These are phyloP conservation scores for Drosophila bocqueti DNA, from an alignment of 1,140 invertebrate species.

Conservation along the genomic window DNA sequence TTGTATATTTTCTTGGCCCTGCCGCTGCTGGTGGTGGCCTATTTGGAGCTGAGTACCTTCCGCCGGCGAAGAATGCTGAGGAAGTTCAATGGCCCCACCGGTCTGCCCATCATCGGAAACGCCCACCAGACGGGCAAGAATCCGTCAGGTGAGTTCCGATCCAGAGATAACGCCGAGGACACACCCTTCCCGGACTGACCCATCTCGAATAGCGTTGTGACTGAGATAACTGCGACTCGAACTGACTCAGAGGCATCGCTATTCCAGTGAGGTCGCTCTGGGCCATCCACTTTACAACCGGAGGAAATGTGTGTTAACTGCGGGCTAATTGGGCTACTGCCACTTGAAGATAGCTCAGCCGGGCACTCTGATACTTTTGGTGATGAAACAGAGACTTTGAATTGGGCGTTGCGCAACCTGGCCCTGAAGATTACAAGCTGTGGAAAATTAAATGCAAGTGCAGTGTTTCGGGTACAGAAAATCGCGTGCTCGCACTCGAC, in stretches of 20 bases:
- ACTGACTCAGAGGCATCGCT: conserved; percentile 54
- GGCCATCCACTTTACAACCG: conserved; percentile 19
- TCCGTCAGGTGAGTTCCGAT: conserved; percentile 59
- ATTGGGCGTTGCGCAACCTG: not conserved
- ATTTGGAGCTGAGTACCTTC: conserved; percentile 55
- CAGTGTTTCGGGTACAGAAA: not conserved
- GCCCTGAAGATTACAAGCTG: not conserved
- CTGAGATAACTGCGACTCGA: conserved; percentile 45
- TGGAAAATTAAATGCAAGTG: not conserved
- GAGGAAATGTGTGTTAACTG: conserved; percentile 1
- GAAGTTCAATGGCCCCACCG: conserved; percentile 57
- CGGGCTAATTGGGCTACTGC: conserved; percentile 11
- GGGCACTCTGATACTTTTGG: not conserved
- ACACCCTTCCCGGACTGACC: conserved; percentile 18
- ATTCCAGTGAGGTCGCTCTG: conserved; percentile 57
- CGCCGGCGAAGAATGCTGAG: conserved; percentile 43
- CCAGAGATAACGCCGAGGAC: not conserved
- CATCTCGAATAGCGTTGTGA: conserved; percentile 75
- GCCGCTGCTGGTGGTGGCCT: conserved; percentile 50
- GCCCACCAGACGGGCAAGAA: conserved; percentile 71
- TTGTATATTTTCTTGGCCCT: conserved; percentile 55
- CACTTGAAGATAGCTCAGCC: not conserved
- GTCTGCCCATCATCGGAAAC: conserved; percentile 72
- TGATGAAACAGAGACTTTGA: conserved; percentile 17
- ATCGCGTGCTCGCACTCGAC: conserved; percentile 3